Conservation (phyloP, 1,140 invertebrate species). For the Nasonia longicornis region DNA sequence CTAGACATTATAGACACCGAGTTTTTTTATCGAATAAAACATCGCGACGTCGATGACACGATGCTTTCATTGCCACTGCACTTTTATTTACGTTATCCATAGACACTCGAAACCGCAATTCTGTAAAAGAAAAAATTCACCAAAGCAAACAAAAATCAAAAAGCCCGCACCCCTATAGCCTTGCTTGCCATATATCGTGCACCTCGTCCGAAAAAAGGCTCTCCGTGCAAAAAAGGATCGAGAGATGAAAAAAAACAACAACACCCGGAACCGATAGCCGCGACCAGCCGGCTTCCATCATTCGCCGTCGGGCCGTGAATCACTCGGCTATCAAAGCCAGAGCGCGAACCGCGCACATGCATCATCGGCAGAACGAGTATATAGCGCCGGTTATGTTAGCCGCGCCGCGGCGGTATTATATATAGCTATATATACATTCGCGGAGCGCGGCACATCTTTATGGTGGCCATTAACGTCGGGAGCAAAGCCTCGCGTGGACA, state of each 20-base stretch:
- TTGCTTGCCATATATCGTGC: no score
- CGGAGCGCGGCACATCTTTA: constrained; percentile 48
- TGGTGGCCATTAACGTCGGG: constrained; percentile 53
- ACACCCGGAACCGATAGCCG: background rate
- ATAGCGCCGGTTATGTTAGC: constrained; percentile 10
- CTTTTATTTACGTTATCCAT: no score
- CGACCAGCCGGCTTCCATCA: background rate
- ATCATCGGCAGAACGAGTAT: constrained; percentile 26
- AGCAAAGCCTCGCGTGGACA: constrained; percentile 41
- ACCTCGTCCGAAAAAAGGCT: background rate
- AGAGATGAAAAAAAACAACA: background rate
- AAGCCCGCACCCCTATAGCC: background rate
- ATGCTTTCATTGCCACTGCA: no score
- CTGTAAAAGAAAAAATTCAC: no score
- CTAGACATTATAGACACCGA: no score
- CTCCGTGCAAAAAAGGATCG: background rate
- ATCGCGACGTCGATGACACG: no score
- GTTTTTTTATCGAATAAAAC: no score
- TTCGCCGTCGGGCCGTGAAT: constrained; percentile 12
- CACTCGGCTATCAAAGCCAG: constrained; percentile 30
- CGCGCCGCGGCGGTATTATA: background rate
- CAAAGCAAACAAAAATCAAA: no score
- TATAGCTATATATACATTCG: background rate
- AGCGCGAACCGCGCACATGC: constrained; percentile 18
- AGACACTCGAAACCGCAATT: no score